Percentiles rank a stretch among this genome's conserved stretches.
These are phyloP conservation scores for Leptopilina drosophilae DNA, from an alignment of 2,888 invertebrate species.

Conservation along the genomic window DNA sequence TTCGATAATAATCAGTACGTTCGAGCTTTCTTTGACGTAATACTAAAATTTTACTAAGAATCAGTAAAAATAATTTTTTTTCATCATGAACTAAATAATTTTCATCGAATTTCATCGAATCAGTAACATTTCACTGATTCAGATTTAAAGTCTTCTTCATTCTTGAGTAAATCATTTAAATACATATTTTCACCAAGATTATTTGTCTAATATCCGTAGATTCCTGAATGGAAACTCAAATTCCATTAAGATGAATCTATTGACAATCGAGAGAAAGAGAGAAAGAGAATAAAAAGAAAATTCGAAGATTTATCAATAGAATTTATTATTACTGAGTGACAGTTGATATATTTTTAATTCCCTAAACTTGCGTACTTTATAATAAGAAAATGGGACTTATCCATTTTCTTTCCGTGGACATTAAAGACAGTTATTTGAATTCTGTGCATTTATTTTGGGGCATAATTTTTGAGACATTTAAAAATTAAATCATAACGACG, in stretches of 20 bases:
- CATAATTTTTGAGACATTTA: slow-evolving; percentile 17
- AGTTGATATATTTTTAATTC: slow-evolving; percentile 44
- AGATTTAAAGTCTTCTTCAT: not conserved
- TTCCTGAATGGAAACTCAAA: not conserved
- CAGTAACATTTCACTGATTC: too few relatives aligned
- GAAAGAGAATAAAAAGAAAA: not conserved
- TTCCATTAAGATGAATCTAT: not conserved
- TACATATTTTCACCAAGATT: slow-evolving; percentile 1
- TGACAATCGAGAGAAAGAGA: not conserved
- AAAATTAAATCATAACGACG: slow-evolving; percentile 8
- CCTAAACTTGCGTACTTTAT: slow-evolving; percentile 45
- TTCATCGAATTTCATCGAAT: too few relatives aligned
- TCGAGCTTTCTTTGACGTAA: too few relatives aligned
- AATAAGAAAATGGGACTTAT: slow-evolving; percentile 31
- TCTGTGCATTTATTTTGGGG: slow-evolving; percentile 33
- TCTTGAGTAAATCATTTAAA: slow-evolving; percentile 2
- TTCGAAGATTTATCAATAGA: slow-evolving; percentile 9
- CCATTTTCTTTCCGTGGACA: slow-evolving; percentile 14
- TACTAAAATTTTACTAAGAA: too few relatives aligned
- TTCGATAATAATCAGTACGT: too few relatives aligned
- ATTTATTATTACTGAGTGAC: not conserved
- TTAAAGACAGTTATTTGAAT: not conserved
- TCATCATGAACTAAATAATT: too few relatives aligned
- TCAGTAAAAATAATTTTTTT: too few relatives aligned
- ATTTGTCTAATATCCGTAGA: not conserved